Evolutionary conservation across 2,113 vertebrate genomes (phyloP).

Genomic region (Oryzias celebensis): DNA sequence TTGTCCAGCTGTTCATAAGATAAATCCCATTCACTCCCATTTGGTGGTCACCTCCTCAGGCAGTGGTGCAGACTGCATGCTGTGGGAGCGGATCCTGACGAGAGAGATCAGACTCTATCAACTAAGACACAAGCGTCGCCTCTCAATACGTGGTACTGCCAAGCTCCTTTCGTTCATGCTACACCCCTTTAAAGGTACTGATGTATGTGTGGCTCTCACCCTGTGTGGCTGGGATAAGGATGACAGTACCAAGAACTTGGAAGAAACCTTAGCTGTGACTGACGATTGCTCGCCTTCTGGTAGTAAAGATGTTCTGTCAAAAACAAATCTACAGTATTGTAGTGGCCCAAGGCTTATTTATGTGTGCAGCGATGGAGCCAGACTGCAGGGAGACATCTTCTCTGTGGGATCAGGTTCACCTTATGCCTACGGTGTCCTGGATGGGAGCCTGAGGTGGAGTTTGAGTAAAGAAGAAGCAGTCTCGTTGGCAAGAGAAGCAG

Average conservation of each 20-base stretch:
- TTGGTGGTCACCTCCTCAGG: constrained; percentile 83
- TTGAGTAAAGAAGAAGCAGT: constrained; percentile 78
- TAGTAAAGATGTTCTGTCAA: constrained; percentile 4
- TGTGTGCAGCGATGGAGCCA: constrained; percentile 84
- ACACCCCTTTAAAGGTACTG: constrained; percentile 79
- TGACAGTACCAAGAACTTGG: constrained; percentile 9
- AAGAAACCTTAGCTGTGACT: background rate
- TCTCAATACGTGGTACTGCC: constrained; percentile 78
- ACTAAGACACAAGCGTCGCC: constrained; percentile 70
- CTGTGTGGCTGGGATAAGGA: constrained; percentile 82
- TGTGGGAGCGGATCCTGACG: constrained; percentile 78
- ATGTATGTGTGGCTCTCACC: constrained; percentile 83
- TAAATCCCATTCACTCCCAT: constrained; percentile 81
- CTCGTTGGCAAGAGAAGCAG: constrained; percentile 78
- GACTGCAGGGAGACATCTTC: constrained; percentile 77
- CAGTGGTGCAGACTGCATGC: constrained; percentile 80
- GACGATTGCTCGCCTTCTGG: constrained; percentile 6
- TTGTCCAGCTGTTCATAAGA: constrained; percentile 77
- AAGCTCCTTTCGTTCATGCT: constrained; percentile 81
- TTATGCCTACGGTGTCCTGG: constrained; percentile 83
- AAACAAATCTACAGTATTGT: background rate
- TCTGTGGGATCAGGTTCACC: constrained; percentile 88
- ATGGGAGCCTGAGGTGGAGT: constrained; percentile 69
- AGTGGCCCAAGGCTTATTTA: constrained; percentile 81
- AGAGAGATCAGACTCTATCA: constrained; percentile 80